Evolutionary conservation across 2,113 vertebrate genomes (phyloP), one percentile per base, ranked within the genome.

Genomic region (Phainopepla nitens): DNA sequence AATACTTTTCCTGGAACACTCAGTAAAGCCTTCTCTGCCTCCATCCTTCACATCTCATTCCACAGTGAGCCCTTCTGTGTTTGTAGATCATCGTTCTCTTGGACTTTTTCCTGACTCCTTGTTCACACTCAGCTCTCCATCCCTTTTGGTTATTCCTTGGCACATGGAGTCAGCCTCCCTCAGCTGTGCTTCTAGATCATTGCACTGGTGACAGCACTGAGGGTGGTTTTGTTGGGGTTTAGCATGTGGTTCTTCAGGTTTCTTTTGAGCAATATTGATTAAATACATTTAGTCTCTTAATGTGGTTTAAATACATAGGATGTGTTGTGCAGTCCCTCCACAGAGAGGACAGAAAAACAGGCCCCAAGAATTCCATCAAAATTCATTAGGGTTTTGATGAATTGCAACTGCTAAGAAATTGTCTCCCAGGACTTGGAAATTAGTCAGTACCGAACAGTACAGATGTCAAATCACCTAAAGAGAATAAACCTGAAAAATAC

Each of bases 311-410:
- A 84, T 90, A 84, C 20, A 0, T 50, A 25, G 60, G 51, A 41
- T 54, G 25, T 14, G 35, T 77, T 90, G 88, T 51, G 57, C 45
- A 41, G 58, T 87, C 54, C 47, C 47, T 88, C 44, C n/a, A n/a
- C 85, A 93, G 77, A 89, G 45, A 76, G 77, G 88, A 61, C 61
- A 65, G 57, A 88, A 89, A 93, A 50, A 25, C 12, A 35, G 90
- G 87, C 77, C 76, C 88, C 57, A 72, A 89, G 86, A 96, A 96
- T 93, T 95, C 88, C 71, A 90, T 93, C 93, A 83, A 88, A 96
- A 95, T 95, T 93, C 92, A 89, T 95, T 96, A 94, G 82, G 80
- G 88, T 68, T 91, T 94, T 94, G 92, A 94, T 96, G 92, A 90
- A 96, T 96, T 94, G 86, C 86, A 89, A 72, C 64, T 93, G 90